These are phyloP conservation scores for Arctopsyche grandis DNA, from an alignment of 1,140 invertebrate genomes.

Conservation along the genomic window DNA sequence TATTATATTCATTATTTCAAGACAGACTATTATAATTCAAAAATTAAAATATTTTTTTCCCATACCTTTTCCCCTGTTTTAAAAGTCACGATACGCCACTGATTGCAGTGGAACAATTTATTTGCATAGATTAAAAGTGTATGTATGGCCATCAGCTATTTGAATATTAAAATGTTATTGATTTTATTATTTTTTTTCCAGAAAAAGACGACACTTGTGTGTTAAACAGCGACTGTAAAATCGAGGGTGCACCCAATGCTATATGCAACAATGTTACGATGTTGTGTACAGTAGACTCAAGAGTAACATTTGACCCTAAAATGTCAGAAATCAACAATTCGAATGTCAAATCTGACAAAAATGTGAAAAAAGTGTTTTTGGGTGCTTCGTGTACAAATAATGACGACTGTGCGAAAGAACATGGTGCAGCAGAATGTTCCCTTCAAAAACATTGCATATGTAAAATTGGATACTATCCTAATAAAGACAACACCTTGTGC, in stretches of 20 bases:
- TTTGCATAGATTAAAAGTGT: too few species aligned
- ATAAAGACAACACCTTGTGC: not conserved
- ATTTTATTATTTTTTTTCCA: slow-evolving; percentile 9
- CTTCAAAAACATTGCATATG: slow-evolving; percentile 16
- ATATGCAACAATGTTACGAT: slow-evolving; percentile 1
- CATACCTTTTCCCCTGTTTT: too few species aligned
- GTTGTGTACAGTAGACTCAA: not conserved
- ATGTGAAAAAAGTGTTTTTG: not conserved
- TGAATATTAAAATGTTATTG: not conserved
- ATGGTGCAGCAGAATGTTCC: not conserved
- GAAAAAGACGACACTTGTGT: not conserved
- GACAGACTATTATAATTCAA: too few species aligned
- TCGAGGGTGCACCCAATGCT: not conserved
- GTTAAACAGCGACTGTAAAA: slow-evolving; percentile 26
- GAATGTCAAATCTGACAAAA: not conserved
- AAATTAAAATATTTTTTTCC: too few species aligned
- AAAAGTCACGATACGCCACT: too few species aligned
- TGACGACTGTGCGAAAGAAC: not conserved
- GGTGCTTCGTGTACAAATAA: not conserved
- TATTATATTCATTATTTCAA: too few species aligned
- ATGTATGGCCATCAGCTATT: too few species aligned
- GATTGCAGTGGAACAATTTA: too few species aligned
- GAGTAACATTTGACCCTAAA: too few species aligned
- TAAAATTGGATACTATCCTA: slow-evolving; percentile 18
- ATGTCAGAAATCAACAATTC: too few species aligned